A percentile compares a stretch with the other conserved stretches of the same genome.
These are phyloP conservation scores for Girardia tigrina DNA, from an alignment of 2,888 invertebrate species.

Conservation along the genomic window DNA sequence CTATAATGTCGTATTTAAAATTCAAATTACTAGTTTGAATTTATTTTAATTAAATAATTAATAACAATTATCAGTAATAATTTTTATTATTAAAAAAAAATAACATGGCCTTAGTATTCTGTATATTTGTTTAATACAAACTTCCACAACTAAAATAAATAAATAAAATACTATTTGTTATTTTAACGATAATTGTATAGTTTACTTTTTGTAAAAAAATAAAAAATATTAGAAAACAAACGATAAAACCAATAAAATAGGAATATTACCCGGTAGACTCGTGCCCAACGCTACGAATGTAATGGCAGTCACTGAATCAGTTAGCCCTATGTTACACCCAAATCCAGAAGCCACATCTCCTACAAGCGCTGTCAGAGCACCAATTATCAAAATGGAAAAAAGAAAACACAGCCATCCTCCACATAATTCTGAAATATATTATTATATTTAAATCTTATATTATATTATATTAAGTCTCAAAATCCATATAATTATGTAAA, in stretches of 20 bases:
- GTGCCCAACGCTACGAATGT: slow-evolving; percentile 94
- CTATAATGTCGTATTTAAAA: too few relatives aligned
- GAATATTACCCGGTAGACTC: slow-evolving; percentile 66
- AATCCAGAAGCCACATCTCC: slow-evolving; percentile 92
- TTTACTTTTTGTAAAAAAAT: not conserved
- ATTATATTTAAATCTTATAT: too few relatives aligned
- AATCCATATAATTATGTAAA: too few relatives aligned
- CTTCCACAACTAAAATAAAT: too few relatives aligned
- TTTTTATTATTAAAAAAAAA: too few relatives aligned
- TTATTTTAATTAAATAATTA: too few relatives aligned
- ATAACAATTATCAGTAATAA: too few relatives aligned
- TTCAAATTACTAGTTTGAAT: too few relatives aligned
- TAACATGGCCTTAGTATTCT: too few relatives aligned
- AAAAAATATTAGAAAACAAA: not conserved
- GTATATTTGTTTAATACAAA: too few relatives aligned
- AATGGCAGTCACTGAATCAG: slow-evolving; percentile 90
- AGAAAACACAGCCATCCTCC: slow-evolving; percentile 80
- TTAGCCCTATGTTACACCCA: slow-evolving; percentile 86
- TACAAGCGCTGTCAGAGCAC: slow-evolving; percentile 81
- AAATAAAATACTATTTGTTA: too few relatives aligned
- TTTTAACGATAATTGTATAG: not conserved
- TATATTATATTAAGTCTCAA: too few relatives aligned
- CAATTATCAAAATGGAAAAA: slow-evolving; percentile 78
- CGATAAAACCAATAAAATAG: not conserved
- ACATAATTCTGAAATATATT: not conserved